These are phyloP conservation scores for Protodeltote pygarga DNA, from an alignment of 2,888 invertebrate species.

Conservation along the genomic window DNA sequence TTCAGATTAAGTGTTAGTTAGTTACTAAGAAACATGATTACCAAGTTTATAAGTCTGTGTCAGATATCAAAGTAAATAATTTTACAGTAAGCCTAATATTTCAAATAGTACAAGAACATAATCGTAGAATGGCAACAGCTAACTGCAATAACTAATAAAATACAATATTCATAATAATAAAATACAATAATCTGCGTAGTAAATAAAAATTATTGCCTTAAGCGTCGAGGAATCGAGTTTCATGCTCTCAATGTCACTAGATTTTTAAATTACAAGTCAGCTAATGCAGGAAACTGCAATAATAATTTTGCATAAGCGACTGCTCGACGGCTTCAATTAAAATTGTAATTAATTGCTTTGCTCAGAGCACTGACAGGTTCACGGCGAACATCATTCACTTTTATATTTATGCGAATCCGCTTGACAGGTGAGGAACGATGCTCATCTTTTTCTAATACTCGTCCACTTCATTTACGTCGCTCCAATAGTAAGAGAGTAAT, in stretches of 20 bases:
- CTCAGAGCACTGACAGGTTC: constrained; percentile 74
- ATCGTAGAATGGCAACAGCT: constrained; percentile 24
- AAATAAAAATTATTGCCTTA: constrained; percentile 42
- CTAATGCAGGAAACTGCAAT: constrained; percentile 55
- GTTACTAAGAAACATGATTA: constrained; percentile 25
- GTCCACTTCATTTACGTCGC: constrained; percentile 53
- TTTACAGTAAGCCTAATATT: constrained; percentile 26
- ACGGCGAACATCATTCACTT: constrained; percentile 80
- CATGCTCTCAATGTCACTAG: constrained; percentile 43
- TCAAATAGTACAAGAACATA: constrained; percentile 29
- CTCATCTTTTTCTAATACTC: constrained; percentile 66
- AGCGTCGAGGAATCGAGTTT: constrained; percentile 17
- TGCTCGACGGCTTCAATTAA: constrained; percentile 76
- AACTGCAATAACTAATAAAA: constrained; percentile 34
- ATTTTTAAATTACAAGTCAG: constrained; percentile 47
- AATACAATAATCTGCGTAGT: constrained; percentile 31
- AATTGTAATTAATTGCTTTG: constrained; percentile 82
- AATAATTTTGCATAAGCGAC: constrained; percentile 67
- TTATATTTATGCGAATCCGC: constrained; percentile 80
- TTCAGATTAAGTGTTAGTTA: constrained; percentile 19
- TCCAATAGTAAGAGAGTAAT: constrained; percentile 7
- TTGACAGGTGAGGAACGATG: constrained; percentile 76
- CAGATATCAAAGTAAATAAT: constrained; percentile 18
- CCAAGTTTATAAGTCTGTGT: constrained; percentile 21
- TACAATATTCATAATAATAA: constrained; percentile 43